Evolutionary conservation across 2,888 invertebrate species (phyloP), one percentile per base, ranked within the genome.

Genomic region (Augiades crinisus): DNA sequence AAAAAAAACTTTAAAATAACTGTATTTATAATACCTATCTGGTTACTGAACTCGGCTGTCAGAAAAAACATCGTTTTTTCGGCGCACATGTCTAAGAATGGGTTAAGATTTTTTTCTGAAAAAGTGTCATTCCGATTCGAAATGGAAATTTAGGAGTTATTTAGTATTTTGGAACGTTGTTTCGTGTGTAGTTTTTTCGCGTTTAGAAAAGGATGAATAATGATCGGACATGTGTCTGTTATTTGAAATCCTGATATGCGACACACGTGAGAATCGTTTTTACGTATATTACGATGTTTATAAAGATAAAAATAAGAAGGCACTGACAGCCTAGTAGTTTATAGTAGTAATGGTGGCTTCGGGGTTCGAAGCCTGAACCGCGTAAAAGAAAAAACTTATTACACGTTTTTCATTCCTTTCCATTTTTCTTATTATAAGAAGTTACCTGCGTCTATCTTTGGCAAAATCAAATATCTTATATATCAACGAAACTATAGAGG

Each of bases 111-210:
- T 65, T 70, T 62, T 72, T 66, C 55, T 55, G 72, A 75, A 78
- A 50, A 84, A 79, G 75, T 79, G 83, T 78, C 85, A 84, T 87
- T 84, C 76, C 75, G 67, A 84, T 85, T 85, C 67, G 81, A 80
- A 83, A 85, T 83, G 84, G 78, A 76, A 78, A 83, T 88, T 81
- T 66, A 77, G 78, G 71, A 74, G 79, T 80, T 81, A 80, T 82
- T 76, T 80, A 82, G 79, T 81, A 76, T 79, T 78, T 72, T 70
- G 63, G 65, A 68, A 70, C 55, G 71, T 56, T 67, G 70, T 73
- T 72, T 67, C 67, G 63, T 58, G 13, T 36, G 24, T 64, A 64
- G 69, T 68, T 55, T 67, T 65, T 65, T 59, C 62, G 31, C 34
- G 53, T 57, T 55, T 57, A 59, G 58, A 63, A 65, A 62, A 59